A percentile compares a stretch with the other conserved stretches of the same genome.
Conservation (phyloP, 2,797 vertebrate genomes). For the Pachyuromys duprasi region DNA sequence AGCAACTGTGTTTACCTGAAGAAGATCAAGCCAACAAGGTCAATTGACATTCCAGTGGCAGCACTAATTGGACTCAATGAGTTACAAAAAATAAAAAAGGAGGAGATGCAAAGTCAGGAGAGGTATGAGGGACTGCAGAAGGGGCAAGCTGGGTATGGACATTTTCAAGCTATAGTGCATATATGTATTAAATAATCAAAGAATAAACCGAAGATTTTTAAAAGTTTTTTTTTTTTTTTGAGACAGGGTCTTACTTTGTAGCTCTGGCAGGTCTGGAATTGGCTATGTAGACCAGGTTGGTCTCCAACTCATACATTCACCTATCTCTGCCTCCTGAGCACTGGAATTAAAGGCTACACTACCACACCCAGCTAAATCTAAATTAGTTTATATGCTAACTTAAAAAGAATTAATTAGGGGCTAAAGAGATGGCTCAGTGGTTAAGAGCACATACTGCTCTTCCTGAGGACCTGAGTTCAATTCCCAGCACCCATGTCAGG, state of each 20-base stretch:
- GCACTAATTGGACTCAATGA: background rate
- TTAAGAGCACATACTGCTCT: background rate
- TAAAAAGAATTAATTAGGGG: background rate
- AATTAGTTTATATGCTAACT: background rate
- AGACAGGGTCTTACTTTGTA: background rate
- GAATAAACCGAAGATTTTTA: background rate
- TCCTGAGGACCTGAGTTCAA: background rate
- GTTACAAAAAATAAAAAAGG: background rate
- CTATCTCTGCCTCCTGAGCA: background rate
- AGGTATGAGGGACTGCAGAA: background rate
- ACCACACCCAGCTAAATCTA: background rate
- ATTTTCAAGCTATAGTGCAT: background rate
- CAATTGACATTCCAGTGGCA: background rate
- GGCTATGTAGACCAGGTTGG: background rate
- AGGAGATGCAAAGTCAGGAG: background rate
- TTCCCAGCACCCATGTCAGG: background rate
- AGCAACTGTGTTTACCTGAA: background rate
- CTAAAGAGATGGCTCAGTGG: background rate
- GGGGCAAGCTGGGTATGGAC: background rate
- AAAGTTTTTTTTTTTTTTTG: background rate
- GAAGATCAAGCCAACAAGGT: background rate
- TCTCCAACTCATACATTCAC: background rate
- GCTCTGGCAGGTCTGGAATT: background rate
- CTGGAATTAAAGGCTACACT: background rate
- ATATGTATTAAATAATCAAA: background rate